Evolutionary conservation across 64 coral and sea anemone genomes (phyloP), one percentile per base, ranked within the genome.

Genomic region (Anthopleura sola): DNA sequence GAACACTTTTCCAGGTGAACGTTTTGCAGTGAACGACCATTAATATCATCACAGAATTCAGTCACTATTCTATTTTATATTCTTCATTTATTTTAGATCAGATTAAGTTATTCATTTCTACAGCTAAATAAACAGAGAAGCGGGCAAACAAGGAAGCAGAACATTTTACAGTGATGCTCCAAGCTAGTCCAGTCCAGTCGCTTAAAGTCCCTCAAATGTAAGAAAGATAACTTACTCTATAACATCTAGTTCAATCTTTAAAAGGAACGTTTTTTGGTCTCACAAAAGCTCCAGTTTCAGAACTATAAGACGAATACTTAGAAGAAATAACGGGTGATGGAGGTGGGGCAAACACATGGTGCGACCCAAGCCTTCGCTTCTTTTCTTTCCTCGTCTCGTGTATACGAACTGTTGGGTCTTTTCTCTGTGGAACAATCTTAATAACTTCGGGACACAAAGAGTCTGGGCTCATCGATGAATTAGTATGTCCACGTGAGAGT

Each of bases 381-480:
- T n/a, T 32, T 57, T 48, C 46, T 18, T 50, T 23, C 15, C 21
- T 87, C 16, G 49, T 58, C 86, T 29, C 74, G 33, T 37, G 74
- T 37, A 18, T 23, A 7, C 74, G 74, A 37, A 77, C 74, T 40
- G 31, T 29, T 17, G 74, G 74, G 4, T 77, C 74, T 40, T 87
- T 87, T 79, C 26, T 78, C 75, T 44, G 49, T 38, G 86, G 86
- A 57, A 54, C 76, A n/a, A 87, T 87, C 54, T 87, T 87, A 13
- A 87, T 87, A 1, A 87, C 75, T 38, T 87, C 69, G 2, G 86
- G 85, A 19, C 47, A 50, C 32, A 87, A 76, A 56, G 53, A 36
- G 5, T 68, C 29, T 14, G 85, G 51, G 15, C 69, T 56, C 34
- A 37, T 54, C 21, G 48, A 87, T 2, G 55, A 15, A 14, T 39